Percentiles rank a stretch among this genome's conserved stretches.
phyloP scores from a whole-genome alignment of 2,797 vertebrate species.

The Erethizon dorsatum region DNA sequence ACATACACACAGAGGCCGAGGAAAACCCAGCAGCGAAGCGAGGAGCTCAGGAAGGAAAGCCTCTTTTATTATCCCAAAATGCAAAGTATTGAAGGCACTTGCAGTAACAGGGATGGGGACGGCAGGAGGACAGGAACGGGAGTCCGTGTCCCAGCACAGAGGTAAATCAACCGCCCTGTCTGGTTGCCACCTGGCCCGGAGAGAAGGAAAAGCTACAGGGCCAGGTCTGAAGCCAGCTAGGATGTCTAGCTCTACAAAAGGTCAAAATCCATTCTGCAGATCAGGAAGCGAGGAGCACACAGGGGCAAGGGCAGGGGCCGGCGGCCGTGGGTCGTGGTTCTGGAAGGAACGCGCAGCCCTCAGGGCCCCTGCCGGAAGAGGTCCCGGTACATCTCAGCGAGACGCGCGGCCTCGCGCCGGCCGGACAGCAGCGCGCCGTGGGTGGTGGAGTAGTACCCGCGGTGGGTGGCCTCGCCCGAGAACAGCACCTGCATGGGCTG shows the following conservation, averaged over 20 bases:
- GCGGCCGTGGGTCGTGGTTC: conserved; percentile 92
- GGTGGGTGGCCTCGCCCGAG: conserved; percentile 98
- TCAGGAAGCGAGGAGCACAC: conserved; percentile 78
- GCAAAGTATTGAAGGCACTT: conserved; percentile 98
- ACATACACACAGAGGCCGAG: neutral
- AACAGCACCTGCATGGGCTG: conserved; percentile 99
- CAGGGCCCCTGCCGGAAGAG: conserved; percentile 94
- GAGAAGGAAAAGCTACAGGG: conserved; percentile 90
- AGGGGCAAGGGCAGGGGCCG: conserved; percentile 63
- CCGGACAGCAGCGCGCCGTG: conserved; percentile 99
- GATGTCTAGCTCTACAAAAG: conserved; percentile 90
- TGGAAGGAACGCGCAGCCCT: conserved; percentile 88
- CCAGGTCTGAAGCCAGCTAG: conserved; percentile 92
- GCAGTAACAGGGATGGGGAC: conserved; percentile 90
- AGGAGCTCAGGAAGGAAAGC: conserved; percentile 60
- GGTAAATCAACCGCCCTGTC: conserved; percentile 78
- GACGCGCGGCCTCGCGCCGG: conserved; percentile 96
- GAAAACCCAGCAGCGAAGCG: conserved; percentile 20
- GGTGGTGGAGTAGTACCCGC: conserved; percentile 99
- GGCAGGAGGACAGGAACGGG: conserved; percentile 71
- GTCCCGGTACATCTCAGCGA: conserved; percentile 98
- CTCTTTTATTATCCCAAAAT: conserved; percentile 92
- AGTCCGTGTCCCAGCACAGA: conserved; percentile 87
- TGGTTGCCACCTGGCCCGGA: conserved; percentile 82
- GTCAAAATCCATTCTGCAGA: conserved; percentile 89